These are phyloP conservation scores for Drosophila kurseongensis DNA, from an alignment of 1,140 invertebrate species.

Conservation along the genomic window DNA sequence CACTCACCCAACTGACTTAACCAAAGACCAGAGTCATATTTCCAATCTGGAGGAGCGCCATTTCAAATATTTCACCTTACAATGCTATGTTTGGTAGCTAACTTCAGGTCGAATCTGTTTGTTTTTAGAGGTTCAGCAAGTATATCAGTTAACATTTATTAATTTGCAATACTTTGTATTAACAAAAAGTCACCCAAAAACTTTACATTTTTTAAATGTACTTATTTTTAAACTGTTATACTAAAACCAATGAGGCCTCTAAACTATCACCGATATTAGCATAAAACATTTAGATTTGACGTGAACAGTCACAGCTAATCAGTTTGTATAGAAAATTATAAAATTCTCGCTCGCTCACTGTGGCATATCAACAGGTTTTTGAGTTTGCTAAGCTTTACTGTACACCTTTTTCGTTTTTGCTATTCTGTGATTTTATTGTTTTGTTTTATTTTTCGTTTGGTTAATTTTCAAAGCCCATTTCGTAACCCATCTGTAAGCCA, in stretches of 20 bases:
- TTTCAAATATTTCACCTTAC: neutral
- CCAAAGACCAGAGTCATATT: neutral
- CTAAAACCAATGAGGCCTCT: no score
- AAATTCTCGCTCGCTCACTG: conserved; percentile 9
- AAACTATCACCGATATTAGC: neutral
- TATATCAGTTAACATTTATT: no score
- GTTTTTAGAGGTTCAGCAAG: no score
- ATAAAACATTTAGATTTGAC: neutral
- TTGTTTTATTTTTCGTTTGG: neutral
- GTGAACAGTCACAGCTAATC: neutral
- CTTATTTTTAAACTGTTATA: no score
- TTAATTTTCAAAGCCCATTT: conserved; percentile 5
- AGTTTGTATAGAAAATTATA: no score
- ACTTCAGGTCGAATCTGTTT: neutral
- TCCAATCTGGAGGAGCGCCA: neutral
- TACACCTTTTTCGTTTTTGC: neutral
- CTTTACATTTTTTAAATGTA: no score
- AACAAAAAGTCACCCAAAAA: no score
- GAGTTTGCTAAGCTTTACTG: conserved; percentile 5
- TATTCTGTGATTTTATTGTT: conserved; percentile 7
- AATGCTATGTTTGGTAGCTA: neutral
- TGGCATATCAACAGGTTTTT: conserved; percentile 15
- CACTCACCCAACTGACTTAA: conserved; percentile 14
- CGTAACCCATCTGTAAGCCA: conserved; percentile 21
- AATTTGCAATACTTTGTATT: no score